Conservation (phyloP, 2,113 vertebrate genomes). For the Osmerus mordax region DNA sequence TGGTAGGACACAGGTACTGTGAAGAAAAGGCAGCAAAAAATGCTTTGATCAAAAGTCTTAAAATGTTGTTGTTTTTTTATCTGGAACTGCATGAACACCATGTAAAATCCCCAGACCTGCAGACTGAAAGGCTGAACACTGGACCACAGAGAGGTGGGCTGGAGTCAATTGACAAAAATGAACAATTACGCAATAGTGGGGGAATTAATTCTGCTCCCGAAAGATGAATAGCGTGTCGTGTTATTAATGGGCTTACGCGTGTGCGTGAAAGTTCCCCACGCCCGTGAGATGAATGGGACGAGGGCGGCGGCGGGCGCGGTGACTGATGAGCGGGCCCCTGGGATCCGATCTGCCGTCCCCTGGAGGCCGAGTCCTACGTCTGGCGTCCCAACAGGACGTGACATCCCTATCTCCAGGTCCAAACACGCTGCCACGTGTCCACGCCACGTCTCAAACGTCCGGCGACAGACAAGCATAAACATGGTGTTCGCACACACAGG, state of each 20-base stretch:
- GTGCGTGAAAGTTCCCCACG: constrained; percentile 86
- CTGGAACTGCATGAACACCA: constrained; percentile 32
- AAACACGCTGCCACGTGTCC: background rate
- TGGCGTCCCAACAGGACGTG: constrained; percentile 58
- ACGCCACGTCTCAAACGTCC: too few species aligned
- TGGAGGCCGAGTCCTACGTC: constrained; percentile 39
- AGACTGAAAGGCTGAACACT: constrained; percentile 23
- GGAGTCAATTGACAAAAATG: constrained; percentile 60
- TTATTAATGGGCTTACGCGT: constrained; percentile 91
- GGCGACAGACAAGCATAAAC: too few species aligned
- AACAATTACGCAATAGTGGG: constrained; percentile 56
- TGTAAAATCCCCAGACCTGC: constrained; percentile 28
- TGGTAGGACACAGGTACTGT: constrained; percentile 9
- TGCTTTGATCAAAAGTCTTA: background rate
- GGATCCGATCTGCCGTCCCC: constrained; percentile 79
- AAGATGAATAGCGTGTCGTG: constrained; percentile 83
- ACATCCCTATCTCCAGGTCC: constrained; percentile 44
- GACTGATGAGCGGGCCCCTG: constrained; percentile 72
- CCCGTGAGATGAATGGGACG: constrained; percentile 89
- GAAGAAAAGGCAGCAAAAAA: background rate
- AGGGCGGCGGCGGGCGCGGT: constrained; percentile 77
- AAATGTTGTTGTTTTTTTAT: constrained; percentile 33
- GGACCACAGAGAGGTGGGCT: constrained; percentile 48
- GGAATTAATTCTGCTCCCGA: constrained; percentile 56
- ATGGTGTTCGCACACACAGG: too few species aligned